Percentiles rank a stretch among this genome's conserved stretches.
Conservation (phyloP, 1,140 invertebrate species). For the Procambarus virginalis region DNA sequence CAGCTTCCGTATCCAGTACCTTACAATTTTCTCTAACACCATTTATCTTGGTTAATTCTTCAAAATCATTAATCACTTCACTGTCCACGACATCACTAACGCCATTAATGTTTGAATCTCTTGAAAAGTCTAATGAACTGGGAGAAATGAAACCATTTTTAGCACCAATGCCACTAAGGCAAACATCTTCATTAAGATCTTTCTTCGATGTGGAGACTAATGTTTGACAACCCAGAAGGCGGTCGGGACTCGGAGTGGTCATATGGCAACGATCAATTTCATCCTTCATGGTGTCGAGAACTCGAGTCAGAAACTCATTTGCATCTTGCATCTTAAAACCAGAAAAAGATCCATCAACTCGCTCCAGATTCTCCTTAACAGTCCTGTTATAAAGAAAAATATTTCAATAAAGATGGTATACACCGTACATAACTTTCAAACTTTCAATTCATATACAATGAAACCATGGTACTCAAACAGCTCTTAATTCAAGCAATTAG, state of each 20-base stretch:
- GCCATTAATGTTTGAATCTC: not conserved
- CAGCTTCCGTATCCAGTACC: not conserved
- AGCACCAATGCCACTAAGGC: not conserved
- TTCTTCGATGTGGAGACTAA: slow-evolving; percentile 7
- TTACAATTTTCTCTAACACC: not conserved
- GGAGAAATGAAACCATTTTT: not conserved
- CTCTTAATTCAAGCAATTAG: no score
- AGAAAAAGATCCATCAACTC: slow-evolving; percentile 69
- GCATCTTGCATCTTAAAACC: slow-evolving; percentile 71
- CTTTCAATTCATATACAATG: no score
- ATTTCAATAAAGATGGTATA: no score
- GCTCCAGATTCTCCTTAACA: slow-evolving; percentile 68
- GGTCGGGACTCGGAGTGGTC: slow-evolving; percentile 41
- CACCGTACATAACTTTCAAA: no score
- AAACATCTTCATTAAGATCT: slow-evolving; percentile 21
- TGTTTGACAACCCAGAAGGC: not conserved
- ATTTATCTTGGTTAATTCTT: not conserved
- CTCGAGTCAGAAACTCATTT: slow-evolving; percentile 70
- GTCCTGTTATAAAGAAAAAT: slow-evolving; percentile 47
- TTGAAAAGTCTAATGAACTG: not conserved
- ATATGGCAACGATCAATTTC: slow-evolving; percentile 66
- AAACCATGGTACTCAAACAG: no score
- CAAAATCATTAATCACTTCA: not conserved
- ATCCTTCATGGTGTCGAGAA: slow-evolving; percentile 71
- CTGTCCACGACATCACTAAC: not conserved